Evolutionary conservation across 2,888 invertebrate genomes (phyloP), one percentile per base, ranked within the genome.

Genomic region (Stenurella melanura): DNA sequence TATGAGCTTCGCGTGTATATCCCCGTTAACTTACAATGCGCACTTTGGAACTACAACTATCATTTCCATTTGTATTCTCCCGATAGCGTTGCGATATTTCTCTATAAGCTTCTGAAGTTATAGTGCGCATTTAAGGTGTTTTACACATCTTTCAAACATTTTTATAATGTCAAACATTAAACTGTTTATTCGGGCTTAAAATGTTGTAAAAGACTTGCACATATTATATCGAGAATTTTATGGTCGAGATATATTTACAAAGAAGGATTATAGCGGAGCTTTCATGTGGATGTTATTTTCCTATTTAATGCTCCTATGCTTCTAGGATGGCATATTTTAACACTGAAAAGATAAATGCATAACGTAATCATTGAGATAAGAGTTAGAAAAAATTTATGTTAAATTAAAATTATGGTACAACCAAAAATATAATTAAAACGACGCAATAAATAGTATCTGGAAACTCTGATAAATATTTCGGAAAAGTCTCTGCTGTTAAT

Each of bases 1-100:
- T 80, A 81, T 80, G 80, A 82, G 82, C 78, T 78, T 73, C 64
- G 78, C 76, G 60, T 81, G 76, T 74, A 78, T 74, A 80, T 75
- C 74, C 74, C 74, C 9, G 75, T 79, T 75, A 78, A 77, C 72
- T 76, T 77, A 75, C 64, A 73, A 19, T 69, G 60, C 66, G 70
- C 70, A 68, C 73, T 77, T 68, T 67, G 61, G 63, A 67, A 75
- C 30, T 75, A 75, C 73, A 69, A 26, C 38, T 74, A 77, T 72
- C 74, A 26, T 66, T 34, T 75, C 72, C 71, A 78, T 78, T 76
- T 74, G 77, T 75, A 80, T 78, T 79, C 77, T n/a, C 76, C 79
- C 77, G 79, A 76, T 78, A 63, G 77, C 80, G 66, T 54, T 70
- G 64, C 71, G 77, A 79, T 77, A 77, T 79, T 75, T 75, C 77